Conservation (phyloP, 2,113 vertebrate genomes). For the Mustelus asterias region DNA sequence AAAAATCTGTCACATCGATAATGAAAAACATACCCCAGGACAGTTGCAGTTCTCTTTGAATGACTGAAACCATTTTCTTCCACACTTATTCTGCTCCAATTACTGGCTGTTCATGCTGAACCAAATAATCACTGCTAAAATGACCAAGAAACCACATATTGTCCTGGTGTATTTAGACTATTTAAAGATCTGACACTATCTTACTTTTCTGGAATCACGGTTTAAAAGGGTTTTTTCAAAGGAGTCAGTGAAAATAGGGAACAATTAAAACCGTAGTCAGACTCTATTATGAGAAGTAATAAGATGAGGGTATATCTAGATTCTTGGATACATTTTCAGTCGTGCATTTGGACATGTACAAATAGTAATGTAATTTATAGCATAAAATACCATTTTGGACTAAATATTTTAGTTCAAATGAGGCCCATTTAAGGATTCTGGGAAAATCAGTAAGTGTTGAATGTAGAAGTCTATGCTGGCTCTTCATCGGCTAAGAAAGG, state of each 20-base stretch:
- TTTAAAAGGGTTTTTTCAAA: neutral
- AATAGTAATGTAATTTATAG: neutral
- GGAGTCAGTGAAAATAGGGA: neutral
- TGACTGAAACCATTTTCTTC: neutral
- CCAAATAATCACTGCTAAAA: neutral
- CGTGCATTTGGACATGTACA: neutral
- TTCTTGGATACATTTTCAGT: neutral
- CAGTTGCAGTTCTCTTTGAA: neutral
- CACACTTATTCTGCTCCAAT: neutral
- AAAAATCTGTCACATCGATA: neutral
- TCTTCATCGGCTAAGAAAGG: neutral
- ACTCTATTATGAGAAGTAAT: neutral
- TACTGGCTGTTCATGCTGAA: neutral
- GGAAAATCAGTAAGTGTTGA: neutral
- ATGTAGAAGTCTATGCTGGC: neutral
- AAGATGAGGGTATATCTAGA: neutral
- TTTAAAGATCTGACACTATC: neutral
- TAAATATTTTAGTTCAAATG: neutral
- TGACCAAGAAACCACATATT: neutral
- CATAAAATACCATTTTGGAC: neutral
- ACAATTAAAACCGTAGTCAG: neutral
- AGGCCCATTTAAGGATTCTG: neutral
- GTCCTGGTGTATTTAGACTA: neutral
- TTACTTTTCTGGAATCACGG: neutral
- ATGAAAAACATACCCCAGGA: neutral